Base-by-base conservation (phyloP, 1,140 invertebrate species). In the Catajapyx aquilonaris region DNA sequence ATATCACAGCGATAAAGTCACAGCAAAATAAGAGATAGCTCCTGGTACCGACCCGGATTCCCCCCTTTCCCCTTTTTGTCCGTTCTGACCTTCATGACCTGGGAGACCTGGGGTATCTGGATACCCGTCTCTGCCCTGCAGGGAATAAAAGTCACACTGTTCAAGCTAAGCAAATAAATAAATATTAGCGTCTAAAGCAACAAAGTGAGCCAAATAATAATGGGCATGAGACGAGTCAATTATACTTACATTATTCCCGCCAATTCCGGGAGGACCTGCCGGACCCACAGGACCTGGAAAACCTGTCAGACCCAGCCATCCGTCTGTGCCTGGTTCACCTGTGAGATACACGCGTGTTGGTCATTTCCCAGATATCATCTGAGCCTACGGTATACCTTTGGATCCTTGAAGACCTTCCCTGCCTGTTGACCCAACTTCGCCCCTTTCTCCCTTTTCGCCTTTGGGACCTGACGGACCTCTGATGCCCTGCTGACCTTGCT, bases 241-340 rank as follows among this genome's bases (percentile, higher is more conserved):
- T 15, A 19, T 55, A 73, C 75, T 76, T 59, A 80, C 79, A 49
- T 81, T 76, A 49, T 71, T 74, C 38, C 72, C 71, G 44, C 70
- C 69, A 42, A 69, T 76, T 52, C 78, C 78, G 23, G 69, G 66
- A 30, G 71, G 64, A 28, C 76, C 76, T n/a, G 79, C 74, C 4
- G 76, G 71, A 15, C 79, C 80, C 15, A 77, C 72, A 1, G 74
- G 76, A 31, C 80, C 30, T 5, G 71, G 69, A 9, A 67, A 63
- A 9, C 81, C 80, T 21, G 67, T 62, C 31, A 64, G 64, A 1
- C 80, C 79, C 13, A 75, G 66, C 45, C 68, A 54, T 9, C 80
- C 80, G 48, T 85, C 77, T 15, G 71, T 61, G 30, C 79, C 79
- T 16, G 75, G 67, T 46, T 81, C 77, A 11, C 79, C 53, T 51